These are phyloP conservation scores for Seriola dumerili DNA, from an alignment of 2,113 vertebrate species.

Conservation along the genomic window DNA sequence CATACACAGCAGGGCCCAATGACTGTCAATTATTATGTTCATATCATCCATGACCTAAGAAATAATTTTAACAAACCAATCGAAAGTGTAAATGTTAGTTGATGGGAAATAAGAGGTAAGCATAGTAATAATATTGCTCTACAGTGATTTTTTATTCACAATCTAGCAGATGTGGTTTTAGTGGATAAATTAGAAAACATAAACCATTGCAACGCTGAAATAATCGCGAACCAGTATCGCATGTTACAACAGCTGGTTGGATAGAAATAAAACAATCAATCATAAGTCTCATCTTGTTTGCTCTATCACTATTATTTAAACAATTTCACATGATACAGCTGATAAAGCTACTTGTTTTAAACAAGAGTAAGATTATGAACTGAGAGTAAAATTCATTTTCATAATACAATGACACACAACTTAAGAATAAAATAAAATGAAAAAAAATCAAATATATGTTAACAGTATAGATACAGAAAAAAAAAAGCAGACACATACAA, in stretches of 20 bases:
- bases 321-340: neutral
- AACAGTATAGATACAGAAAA: neutral
- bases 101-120: conserved; percentile 23
- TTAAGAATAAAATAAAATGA: neutral
- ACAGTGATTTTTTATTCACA: conserved; percentile 4
- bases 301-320: neutral
- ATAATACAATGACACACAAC: neutral
- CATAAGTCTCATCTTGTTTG: neutral
- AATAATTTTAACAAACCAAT: conserved; percentile 30
- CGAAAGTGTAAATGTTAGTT: conserved; percentile 35
- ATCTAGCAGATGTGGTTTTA: neutral
- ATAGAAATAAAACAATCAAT: neutral
- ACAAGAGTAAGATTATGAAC: neutral
- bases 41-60: conserved; percentile 34
- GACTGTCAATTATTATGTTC: conserved; percentile 50
- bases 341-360: neutral
- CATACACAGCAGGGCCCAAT: conserved; percentile 53
- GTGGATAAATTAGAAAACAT: conserved; percentile 9
- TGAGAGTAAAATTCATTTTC: neutral
- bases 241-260: neutral
- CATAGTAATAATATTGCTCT: neutral
- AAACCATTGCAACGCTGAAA: conserved; percentile 5
- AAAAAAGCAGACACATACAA: neutral
- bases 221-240: neutral
- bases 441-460: neutral